Conservation (phyloP, 2,888 invertebrate genomes). For the Dynastes grantii region DNA sequence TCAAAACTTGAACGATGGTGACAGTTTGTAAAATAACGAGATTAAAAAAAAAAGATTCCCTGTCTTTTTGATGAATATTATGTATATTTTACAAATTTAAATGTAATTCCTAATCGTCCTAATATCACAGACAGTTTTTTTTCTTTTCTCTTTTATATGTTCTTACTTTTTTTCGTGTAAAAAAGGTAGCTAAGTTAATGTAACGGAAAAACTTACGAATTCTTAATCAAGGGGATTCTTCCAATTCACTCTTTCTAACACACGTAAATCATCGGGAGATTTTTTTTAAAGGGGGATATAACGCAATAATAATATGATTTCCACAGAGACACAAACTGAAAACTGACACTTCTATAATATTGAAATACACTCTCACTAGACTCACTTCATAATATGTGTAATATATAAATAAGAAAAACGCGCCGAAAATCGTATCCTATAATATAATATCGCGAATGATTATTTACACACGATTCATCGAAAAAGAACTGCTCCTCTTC, state of each 20-base stretch:
- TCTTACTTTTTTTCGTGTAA: neutral
- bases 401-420: slow-evolving; percentile 54
- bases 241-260: neutral
- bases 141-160: slow-evolving; percentile 70
- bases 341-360: slow-evolving; percentile 5
- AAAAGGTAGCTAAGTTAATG: neutral
- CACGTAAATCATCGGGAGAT: neutral
- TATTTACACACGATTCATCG: slow-evolving; percentile 28
- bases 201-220: slow-evolving; percentile 1
- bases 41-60: neutral
- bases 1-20: neutral
- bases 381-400: slow-evolving; percentile 37
- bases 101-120: slow-evolving; percentile 64
- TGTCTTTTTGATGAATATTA: neutral
- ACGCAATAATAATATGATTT: slow-evolving; percentile 1
- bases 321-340: slow-evolving; percentile 60
- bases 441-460: neutral
- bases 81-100: neutral
- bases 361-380: neutral
- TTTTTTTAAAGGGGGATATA: too few relatives aligned
- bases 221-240: neutral
- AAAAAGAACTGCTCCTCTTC: neutral
- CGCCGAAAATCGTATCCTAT: neutral
- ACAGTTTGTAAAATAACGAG: neutral
- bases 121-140: slow-evolving; percentile 73